Percentiles rank a stretch among this genome's conserved stretches.
phyloP scores from a whole-genome alignment of 2,888 invertebrate species.

The Adineta ricciae region DNA sequence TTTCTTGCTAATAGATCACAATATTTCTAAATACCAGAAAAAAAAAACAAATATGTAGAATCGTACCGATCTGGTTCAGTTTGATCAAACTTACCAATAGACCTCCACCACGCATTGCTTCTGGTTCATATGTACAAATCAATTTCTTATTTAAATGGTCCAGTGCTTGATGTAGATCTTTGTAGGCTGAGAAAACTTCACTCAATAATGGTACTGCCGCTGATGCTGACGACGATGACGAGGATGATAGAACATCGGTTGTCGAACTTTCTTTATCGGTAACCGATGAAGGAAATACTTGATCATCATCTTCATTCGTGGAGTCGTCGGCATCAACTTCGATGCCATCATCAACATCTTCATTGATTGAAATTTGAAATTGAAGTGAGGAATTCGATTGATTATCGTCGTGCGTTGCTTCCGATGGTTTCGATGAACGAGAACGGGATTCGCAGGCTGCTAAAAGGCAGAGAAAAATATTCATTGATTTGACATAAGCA shows the following conservation, averaged over 20 bases:
- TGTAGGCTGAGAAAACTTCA: slow-evolving; percentile 88
- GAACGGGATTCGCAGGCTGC: background rate
- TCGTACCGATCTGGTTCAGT: too few relatives aligned
- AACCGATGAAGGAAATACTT: slow-evolving; percentile 51
- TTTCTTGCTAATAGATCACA: slow-evolving; percentile 88
- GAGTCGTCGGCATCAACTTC: slow-evolving; percentile 65
- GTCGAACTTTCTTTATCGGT: slow-evolving; percentile 52
- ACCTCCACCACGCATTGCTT: slow-evolving; percentile 96
- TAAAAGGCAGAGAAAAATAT: too few relatives aligned
- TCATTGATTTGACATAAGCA: too few relatives aligned
- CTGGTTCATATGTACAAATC: slow-evolving; percentile 93
- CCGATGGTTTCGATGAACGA: background rate
- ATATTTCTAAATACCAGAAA: slow-evolving; percentile 60
- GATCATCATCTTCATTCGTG: background rate
- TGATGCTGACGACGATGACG: background rate
- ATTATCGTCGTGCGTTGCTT: background rate
- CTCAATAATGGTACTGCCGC: background rate
- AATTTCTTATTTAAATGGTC: slow-evolving; percentile 87
- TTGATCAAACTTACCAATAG: slow-evolving; percentile 57
- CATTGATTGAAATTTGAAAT: slow-evolving; percentile 1
- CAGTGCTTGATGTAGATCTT: slow-evolving; percentile 87
- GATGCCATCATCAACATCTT: slow-evolving; percentile 1
- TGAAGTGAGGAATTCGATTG: background rate
- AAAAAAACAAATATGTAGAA: too few relatives aligned
- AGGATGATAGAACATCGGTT: background rate